Evolutionary conservation across 2,888 invertebrate species (phyloP).

Genomic region (Carpatolechia fugitivella): DNA sequence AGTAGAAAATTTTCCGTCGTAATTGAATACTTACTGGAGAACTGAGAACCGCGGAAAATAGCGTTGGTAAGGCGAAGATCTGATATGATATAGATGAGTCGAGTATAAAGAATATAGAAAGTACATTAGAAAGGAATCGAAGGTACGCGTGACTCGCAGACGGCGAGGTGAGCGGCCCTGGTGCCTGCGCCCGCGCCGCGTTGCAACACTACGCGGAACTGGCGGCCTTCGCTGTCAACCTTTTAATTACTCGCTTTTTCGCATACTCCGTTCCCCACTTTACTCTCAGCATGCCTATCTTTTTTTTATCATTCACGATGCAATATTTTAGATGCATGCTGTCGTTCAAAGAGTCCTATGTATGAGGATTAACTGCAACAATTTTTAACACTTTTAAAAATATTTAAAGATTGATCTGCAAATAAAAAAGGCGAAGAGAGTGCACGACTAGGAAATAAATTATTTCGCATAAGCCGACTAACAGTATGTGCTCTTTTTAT

Average conservation of each 20-base stretch:
- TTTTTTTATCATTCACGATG: neutral
- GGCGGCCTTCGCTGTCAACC: slow-evolving; percentile 72
- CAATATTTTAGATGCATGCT: neutral
- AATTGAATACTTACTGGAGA: slow-evolving; percentile 46
- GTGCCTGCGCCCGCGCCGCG: slow-evolving; percentile 34
- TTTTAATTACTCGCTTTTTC: slow-evolving; percentile 64
- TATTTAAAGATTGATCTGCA: too few relatives aligned
- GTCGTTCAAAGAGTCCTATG: too few relatives aligned
- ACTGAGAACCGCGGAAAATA: slow-evolving; percentile 52
- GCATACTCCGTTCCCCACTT: slow-evolving; percentile 38
- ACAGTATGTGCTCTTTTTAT: too few relatives aligned
- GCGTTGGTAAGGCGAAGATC: slow-evolving; percentile 54
- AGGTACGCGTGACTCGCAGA: slow-evolving; percentile 71
- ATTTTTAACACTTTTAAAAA: too few relatives aligned
- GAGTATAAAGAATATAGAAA: slow-evolving; percentile 67
- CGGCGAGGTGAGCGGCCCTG: slow-evolving; percentile 63
- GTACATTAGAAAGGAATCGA: slow-evolving; percentile 78
- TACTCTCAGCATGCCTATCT: slow-evolving; percentile 26
- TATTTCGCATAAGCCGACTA: too few relatives aligned
- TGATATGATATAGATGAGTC: slow-evolving; percentile 38
- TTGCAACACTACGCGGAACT: slow-evolving; percentile 69
- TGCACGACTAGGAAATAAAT: too few relatives aligned
- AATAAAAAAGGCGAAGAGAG: too few relatives aligned
- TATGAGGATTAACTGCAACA: too few relatives aligned
- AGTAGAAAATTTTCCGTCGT: slow-evolving; percentile 40